Base-by-base conservation (phyloP, 2,888 invertebrate genomes). In the Papilio protenor region DNA sequence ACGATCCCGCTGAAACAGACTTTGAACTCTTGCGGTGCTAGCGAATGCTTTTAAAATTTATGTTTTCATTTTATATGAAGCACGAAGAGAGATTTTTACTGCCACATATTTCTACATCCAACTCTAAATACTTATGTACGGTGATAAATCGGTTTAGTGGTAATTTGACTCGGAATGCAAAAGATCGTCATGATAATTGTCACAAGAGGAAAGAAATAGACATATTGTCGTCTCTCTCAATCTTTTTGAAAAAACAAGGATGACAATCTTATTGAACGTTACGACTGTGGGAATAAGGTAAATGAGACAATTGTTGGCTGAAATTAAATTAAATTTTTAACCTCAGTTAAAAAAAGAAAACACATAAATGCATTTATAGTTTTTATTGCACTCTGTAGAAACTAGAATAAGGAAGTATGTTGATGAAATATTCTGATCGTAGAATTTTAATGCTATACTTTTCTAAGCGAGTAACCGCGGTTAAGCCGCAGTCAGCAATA, bases 1-100 rank as follows among this genome's bases (percentile, higher is more conserved):
- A 89, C 90, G 91, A 90, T 91, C 89, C 86, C 85, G 84, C 86
- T 86, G 87, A 87, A 87, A 88, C 87, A 83, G 87, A 90, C 87
- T 89, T 90, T 87, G 82, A 86, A 84, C 85, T 86, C 84, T 87
- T 84, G 86, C 84, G 84, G 84, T 83, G 82, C 84, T 84, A 84
- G 84, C 83, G 78, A 82, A 82, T 81, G 81, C 81, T 83, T 82
- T 81, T 52, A 64, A 64, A 73, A 55, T 77, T 64, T 77, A 77
- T 64, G 72, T 73, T 77, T 77, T 66, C 66, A 69, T 77, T 73
- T 77, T 66, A 73, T 66, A 73, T 73, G 55, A 45, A 59, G 23
- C 23, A 61, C n/a, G 27, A 66, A 33, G 27, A 57, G 71, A 18
- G 6, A 72, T 55, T 73, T 72, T 72, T 55, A 72, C 47, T 18